Evolutionary conservation across 2,797 vertebrate genomes (phyloP), one percentile per base, ranked within the genome.

Genomic region (Gallinago solitaria): DNA sequence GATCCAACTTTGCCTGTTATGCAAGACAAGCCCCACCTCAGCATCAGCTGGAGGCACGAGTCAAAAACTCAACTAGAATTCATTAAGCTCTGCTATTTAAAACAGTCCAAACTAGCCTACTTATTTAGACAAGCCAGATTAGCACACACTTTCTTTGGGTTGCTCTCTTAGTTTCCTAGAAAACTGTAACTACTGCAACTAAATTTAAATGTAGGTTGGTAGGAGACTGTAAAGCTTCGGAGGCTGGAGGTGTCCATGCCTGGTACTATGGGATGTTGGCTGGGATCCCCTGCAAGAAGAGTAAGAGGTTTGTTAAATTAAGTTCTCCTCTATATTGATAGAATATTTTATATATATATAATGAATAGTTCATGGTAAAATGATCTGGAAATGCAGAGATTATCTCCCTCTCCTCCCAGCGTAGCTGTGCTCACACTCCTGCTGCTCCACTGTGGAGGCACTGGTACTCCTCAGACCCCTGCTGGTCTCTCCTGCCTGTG

Each of bases 361-460:
- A 35, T 43, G 57, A 61, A 47, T 1, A 0, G 30, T 25, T 35
- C 53, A 33, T 30, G 37, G 43, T 33, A 33, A 73, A 68, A 48
- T 33, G 25, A 57, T 53, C 33, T 45, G 37, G 41, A 56, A 51
- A 57, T n/a, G 32, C 0, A 3, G 47, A 24, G 12, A 37, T 43
- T 13, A 21, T 68, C 56, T 43, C 27, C 56, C 6, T 23, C 35
- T 81, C 56, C 27, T 74, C 32, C 43, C 54, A 61, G 61, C 75
- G 23, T 2, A 4, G 48, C 35, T 1, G 0, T 16, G 21, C 13
- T 61, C 35, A 16, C 9, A 2, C 23, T 43, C 47, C 43, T 39
- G 63, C 27, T 3, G 0, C 56, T 56, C 80, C 56, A 43, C 43
- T 1, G 0, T 6, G 48, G 54, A 54, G 68, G 30, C 28, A 14